Evolutionary conservation across 2,888 invertebrate species (phyloP).

Genomic region (Dusona sp.): DNA sequence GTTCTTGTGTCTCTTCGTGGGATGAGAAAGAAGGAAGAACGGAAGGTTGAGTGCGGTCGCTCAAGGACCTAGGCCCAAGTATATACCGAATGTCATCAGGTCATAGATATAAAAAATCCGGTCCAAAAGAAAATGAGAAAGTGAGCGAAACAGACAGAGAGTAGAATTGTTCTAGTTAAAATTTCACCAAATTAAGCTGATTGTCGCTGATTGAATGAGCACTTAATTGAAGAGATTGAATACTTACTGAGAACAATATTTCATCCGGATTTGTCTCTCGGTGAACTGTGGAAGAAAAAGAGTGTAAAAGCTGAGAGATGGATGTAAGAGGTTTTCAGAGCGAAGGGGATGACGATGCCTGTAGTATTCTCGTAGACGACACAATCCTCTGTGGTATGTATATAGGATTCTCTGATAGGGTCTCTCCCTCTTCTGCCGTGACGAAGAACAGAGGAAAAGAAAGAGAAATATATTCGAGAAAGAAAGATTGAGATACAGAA

Average conservation of each 20-base stretch:
- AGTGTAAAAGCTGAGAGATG: constrained; percentile 42
- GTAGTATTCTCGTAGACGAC: constrained; percentile 24
- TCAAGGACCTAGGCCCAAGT: constrained; percentile 59
- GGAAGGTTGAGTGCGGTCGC: constrained; percentile 55
- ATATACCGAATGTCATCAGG: constrained; percentile 64
- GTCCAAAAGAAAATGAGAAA: constrained; percentile 27
- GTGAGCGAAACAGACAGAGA: constrained; percentile 13
- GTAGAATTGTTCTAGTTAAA: constrained; percentile 1
- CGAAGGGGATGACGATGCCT: constrained; percentile 31
- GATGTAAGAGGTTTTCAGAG: constrained; percentile 62
- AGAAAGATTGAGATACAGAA: constrained; percentile 21
- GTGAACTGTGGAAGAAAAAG: constrained; percentile 37
- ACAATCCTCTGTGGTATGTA: constrained; percentile 20
- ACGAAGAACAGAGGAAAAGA: constrained; percentile 49
- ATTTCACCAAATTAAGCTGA: background rate
- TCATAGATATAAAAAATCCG: constrained; percentile 28
- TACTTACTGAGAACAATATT: constrained; percentile 14
- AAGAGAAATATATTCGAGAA: constrained; percentile 25
- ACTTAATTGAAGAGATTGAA: constrained; percentile 24
- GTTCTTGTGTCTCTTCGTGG: constrained; percentile 73
- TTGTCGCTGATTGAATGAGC: constrained; percentile 14
- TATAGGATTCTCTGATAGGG: constrained; percentile 20
- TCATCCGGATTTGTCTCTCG: constrained; percentile 11
- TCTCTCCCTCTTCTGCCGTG: constrained; percentile 43
- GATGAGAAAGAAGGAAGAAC: constrained; percentile 44